These are phyloP conservation scores for Mirza zaza DNA, from an alignment of 2,113 vertebrate species.

Conservation along the genomic window DNA sequence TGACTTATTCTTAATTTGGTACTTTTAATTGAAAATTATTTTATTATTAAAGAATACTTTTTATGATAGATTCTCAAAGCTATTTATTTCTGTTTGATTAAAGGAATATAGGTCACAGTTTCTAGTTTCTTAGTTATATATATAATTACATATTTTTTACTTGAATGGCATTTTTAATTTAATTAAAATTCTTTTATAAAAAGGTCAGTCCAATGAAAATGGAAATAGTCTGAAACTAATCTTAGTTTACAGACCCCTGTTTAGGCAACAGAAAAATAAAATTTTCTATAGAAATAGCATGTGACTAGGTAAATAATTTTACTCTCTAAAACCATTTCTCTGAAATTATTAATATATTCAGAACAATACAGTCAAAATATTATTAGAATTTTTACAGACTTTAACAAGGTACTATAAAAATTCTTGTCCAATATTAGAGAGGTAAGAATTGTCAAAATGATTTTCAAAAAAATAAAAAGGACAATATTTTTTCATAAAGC, in stretches of 20 bases:
- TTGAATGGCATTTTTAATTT: neutral
- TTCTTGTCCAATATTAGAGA: neutral
- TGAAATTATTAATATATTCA: neutral
- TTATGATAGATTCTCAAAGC: neutral
- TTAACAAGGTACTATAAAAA: neutral
- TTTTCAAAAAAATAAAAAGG: neutral
- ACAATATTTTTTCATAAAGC: neutral
- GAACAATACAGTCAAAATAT: neutral
- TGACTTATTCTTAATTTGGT: neutral
- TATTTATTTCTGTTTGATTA: neutral
- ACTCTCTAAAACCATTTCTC: neutral
- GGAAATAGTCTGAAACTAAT: constrained; percentile 7
- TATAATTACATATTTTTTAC: neutral
- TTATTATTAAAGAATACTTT: neutral
- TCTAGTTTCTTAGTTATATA: neutral
- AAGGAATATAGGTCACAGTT: neutral
- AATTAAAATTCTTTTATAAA: neutral
- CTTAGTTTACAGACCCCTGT: neutral
- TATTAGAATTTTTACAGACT: neutral
- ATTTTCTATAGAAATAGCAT: neutral
- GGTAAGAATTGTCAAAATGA: neutral
- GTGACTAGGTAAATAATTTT: neutral
- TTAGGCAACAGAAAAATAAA: neutral
- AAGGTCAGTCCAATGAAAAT: neutral
- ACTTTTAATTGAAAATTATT: neutral